Base-by-base conservation (phyloP, 2,113 vertebrate genomes). In the Enhydra lutris region DNA sequence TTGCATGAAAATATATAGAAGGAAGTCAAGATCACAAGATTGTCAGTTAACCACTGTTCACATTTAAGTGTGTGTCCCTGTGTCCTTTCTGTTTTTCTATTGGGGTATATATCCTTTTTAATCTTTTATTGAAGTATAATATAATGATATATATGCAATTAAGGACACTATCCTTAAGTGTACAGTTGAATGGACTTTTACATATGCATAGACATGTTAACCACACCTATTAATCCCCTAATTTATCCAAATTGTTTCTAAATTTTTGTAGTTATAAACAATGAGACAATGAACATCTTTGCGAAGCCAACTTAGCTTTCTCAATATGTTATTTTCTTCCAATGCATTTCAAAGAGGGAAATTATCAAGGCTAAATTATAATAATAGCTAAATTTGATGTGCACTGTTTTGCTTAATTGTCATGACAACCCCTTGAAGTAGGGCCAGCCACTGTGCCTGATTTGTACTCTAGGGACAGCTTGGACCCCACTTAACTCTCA, bases 171-270 rank as follows among this genome's bases (percentile, higher is more conserved):
- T 78, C 91, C 24, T 87, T 90, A 91, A 65, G 26, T 23, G 14
- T 78, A 31, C 9, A 67, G n/a, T 65, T 94, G 52, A 65, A 73
- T 92, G 31, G 76, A 59, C 39, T 84, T 89, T 95, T 93, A 87
- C 1, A 13, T 34, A 65, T 23, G 6, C 59, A n/a, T 71, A 83
- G 39, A 76, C 21, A 65, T 24, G 52, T 65, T 81, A 91, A 93
- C 71, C 39, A 42, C 42, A 50, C 52, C 29, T 91, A 45, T 69
- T 80, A 74, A 78, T 80, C 10, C 67, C 55, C 89, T 97, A 91
- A 86, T n/a, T 97, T 95, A 86, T 45, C 36, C 69, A 92, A 93
- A 50, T 45, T 89, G 42, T 81, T 82, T 86, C 20, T 83, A 57
- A 67, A 52, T 69, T 69, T 85, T 92, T 81, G 34, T 31, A 91